Percentiles rank a stretch among this genome's conserved stretches.
phyloP scores from a whole-genome alignment of 1,140 invertebrate genomes.

The Drosophila bocki region DNA sequence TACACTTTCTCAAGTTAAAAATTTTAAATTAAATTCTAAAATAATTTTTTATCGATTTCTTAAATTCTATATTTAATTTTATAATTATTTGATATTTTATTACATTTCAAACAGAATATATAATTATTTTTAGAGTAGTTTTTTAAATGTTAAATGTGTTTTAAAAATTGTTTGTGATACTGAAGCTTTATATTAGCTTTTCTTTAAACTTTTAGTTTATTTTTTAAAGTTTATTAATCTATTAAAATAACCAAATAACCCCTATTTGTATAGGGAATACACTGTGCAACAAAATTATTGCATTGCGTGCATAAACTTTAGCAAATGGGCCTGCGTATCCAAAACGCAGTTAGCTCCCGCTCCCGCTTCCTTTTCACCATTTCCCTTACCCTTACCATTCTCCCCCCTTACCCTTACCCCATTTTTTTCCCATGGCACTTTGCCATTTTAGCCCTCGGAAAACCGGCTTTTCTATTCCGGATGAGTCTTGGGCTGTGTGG shows the following conservation, averaged over 20 bases:
- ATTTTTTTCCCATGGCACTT: conserved; percentile 7
- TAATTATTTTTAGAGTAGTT: too few species aligned
- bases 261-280: not conserved
- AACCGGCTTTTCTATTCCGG: conserved; percentile 52
- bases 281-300: conserved; percentile 65
- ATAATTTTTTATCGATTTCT: not conserved
- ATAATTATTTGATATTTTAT: not conserved
- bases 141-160: too few species aligned
- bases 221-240: not conserved
- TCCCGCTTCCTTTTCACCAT: conserved; percentile 1
- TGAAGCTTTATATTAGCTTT: not conserved
- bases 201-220: not conserved
- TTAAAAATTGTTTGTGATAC: not conserved
- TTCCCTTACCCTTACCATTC: not conserved
- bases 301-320: conserved; percentile 77
- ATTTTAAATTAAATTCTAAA: not conserved
- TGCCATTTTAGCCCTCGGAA: conserved; percentile 27
- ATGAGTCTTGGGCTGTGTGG: conserved; percentile 67
- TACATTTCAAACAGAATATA: not conserved
- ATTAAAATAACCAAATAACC: not conserved
- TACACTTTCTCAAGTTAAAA: not conserved
- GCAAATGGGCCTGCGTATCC: conserved; percentile 50
- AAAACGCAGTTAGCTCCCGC: conserved; percentile 53
- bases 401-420: not conserved
- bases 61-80: too few species aligned